Evolutionary conservation across 37 sponge, comb jelly and placozoan species (phyloP), one percentile per base, ranked within the genome.

Genomic region (Petrosia ficiformis): DNA sequence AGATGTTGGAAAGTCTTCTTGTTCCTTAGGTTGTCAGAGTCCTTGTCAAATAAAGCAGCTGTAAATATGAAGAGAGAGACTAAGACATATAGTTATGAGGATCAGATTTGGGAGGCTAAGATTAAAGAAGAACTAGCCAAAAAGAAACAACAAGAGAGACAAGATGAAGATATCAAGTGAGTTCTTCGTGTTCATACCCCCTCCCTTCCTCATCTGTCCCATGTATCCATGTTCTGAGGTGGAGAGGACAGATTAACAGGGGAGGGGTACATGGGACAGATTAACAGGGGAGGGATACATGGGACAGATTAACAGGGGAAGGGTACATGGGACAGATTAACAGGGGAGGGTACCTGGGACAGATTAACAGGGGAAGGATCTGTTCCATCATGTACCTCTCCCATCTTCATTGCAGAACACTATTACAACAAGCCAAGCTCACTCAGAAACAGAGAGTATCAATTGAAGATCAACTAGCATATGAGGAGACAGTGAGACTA

Each of bases 61-160:
- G 73, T 77, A 32, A 99, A 96, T 76, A 58, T 96, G 59, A 87
- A 86, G 68, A 61, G 87, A 42, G 92, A 93, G 71, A 83, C 84
- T 2, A 93, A 88, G 68, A 32, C 78, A 25, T 99, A 99, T 77
- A 77, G 86, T 56, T 82, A 63, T 66, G 94, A 93, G 67, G 99
- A 99, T 59, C 96, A 99, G 75, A 84, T 88, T 38, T 96, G 96
- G 99, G 99, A 93, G 54, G 59, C 39, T 22, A 87, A 99, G 70
- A 73, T 96, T 75, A 82, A 74, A 42, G 81, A 42, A 32, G 79
- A 85, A 48, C 41, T 72, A 48, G 38, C 44, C 1, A 59, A 37
- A 35, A 75, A 59, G 68, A 65, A 39, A 42, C 33, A 48, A 19
- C 42, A 19, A 39, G 77, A 5, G 28, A 54, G 35, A 56, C 44